Evolutionary conservation across 2,113 vertebrate species (phyloP).

Genomic region (Balaeniceps rex): DNA sequence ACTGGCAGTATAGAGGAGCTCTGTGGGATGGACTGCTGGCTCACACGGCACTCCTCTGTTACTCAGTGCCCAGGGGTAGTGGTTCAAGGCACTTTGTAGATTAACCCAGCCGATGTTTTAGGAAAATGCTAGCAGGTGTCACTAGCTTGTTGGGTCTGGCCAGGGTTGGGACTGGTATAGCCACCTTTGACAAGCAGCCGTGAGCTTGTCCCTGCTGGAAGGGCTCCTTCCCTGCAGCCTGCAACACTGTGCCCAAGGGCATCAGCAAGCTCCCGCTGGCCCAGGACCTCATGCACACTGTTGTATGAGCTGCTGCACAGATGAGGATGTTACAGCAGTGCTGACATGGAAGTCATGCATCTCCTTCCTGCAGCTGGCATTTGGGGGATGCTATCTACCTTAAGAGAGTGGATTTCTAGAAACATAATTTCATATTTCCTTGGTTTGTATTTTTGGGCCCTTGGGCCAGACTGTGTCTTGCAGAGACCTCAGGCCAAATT

Average conservation of each 20-base stretch:
- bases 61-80: fast-evolving
- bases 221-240: background rate
- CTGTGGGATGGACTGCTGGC: background rate
- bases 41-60: background rate
- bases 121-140: background rate
- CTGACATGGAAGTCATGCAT: background rate
- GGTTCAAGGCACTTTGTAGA: background rate
- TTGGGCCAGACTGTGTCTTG: background rate
- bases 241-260: background rate
- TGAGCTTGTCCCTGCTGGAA: background rate
- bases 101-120: background rate
- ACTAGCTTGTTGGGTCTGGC: background rate
- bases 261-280: background rate
- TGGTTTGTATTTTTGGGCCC: background rate
- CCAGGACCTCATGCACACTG: background rate
- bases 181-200: background rate
- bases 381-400: background rate
- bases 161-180: background rate
- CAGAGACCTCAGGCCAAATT: background rate
- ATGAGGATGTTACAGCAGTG: background rate
- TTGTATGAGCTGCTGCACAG: background rate
- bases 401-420: background rate
- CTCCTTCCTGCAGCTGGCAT: background rate
- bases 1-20: background rate
- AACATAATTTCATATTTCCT: background rate